phyloP scores from a whole-genome alignment of 2,888 invertebrate genomes.

The Kryphioiulus occultus region DNA sequence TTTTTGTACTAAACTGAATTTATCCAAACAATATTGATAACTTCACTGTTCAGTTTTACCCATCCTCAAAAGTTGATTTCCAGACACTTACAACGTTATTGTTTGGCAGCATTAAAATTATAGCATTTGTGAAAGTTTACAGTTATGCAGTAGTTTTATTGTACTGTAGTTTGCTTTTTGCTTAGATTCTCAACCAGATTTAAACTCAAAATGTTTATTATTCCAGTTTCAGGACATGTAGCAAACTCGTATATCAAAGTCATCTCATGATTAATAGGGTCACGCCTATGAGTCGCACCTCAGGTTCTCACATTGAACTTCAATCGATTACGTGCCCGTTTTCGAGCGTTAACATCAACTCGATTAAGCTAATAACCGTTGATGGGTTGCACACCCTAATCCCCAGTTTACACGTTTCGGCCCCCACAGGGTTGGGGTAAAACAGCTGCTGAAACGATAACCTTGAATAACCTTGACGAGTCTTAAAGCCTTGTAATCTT shows the following conservation, averaged over 20 bases:
- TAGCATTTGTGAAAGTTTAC: not conserved
- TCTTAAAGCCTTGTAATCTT: not conserved
- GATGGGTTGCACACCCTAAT: not conserved
- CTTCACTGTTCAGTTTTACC: too few species aligned
- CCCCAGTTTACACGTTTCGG: not conserved
- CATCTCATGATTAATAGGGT: not conserved
- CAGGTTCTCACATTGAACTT: not conserved
- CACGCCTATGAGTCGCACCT: not conserved
- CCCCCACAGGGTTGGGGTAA: not conserved
- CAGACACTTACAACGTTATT: too few species aligned
- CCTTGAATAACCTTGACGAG: not conserved
- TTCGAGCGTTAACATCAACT: conserved; percentile 21
- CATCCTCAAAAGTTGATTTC: too few species aligned
- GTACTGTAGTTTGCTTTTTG: not conserved
- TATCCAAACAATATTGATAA: too few species aligned
- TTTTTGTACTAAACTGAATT: too few species aligned
- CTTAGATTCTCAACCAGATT: not conserved
- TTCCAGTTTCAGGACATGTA: not conserved
- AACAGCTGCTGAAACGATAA: not conserved
- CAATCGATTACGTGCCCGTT: conserved; percentile 10
- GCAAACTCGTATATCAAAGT: not conserved
- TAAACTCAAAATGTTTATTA: not conserved
- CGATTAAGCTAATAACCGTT: not conserved
- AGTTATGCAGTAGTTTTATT: not conserved
- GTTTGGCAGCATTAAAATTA: too few species aligned